Evolutionary conservation across 2,888 invertebrate species (phyloP), one percentile per base, ranked within the genome.

Genomic region (Ptychoptera albimana): DNA sequence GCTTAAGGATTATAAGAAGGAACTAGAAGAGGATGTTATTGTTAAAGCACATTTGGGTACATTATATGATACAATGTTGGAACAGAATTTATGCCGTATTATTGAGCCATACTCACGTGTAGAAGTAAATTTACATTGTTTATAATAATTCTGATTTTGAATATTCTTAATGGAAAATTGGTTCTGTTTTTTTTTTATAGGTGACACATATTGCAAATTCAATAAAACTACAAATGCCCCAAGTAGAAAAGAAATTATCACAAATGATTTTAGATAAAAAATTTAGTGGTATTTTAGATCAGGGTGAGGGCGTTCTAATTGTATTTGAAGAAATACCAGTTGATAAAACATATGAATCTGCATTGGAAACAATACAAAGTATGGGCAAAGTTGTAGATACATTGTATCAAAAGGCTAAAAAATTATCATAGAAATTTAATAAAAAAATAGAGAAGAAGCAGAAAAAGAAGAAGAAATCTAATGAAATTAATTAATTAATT

Each of bases 331-430:
- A 93, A 61, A 82, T 85, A 46, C 79, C 84, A 39, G 79, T 87
- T 47, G 97, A 99, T 66, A 91, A 92, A 65, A 97, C 97, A 14
- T 99, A 97, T 59, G 94, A 93, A 72, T 87, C 89, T 59, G 92
- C 96, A 46, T 71, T 99, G 61, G 93, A 93, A 65, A 94, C 94
- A 49, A 91, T 99, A 65, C 93, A 94, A 64, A 93, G 88, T 67
- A 94, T 99, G 93, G 93, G 96, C 58, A 96, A 96, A 76, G 98
- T 98, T 59, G 96, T 98, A 55, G 98, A 98, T 69, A 92, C 96
- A 43, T 77, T 98, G 55, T 98, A 97, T 72, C 92, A 93, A 74
- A 96, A 96, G 73, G 96, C 97, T 53, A 96, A 97, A 73, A 96
- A 96, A 70, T 77, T 98, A 53, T 91, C 92, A 69, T 94, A 83